Evolutionary conservation across 2,797 vertebrate genomes (phyloP).

Genomic region (Chelmon rostratus): DNA sequence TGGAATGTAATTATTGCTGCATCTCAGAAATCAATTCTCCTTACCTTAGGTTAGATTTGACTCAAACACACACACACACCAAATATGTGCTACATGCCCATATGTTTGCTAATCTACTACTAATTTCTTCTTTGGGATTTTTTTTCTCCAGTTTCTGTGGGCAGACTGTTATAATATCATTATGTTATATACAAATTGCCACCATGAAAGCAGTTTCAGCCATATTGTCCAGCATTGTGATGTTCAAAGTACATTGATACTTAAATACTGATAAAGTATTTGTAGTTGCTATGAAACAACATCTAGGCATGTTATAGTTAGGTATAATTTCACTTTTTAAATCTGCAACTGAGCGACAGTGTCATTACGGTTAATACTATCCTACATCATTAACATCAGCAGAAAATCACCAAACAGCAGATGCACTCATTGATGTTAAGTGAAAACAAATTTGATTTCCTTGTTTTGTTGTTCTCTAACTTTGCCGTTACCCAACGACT

Average conservation of each 20-base stretch:
- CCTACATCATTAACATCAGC: background rate
- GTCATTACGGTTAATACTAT: conserved; percentile 5
- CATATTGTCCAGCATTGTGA: background rate
- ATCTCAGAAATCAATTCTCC: conserved; percentile 77
- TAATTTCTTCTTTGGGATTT: too few relatives aligned
- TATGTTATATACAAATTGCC: background rate
- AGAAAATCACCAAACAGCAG: conserved; percentile 22
- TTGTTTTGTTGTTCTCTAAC: background rate
- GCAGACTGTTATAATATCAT: background rate
- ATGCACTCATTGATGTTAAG: conserved; percentile 17
- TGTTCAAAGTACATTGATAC: background rate
- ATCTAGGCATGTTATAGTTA: background rate
- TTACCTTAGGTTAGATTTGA: conserved; percentile 49
- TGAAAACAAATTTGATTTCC: background rate
- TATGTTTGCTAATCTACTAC: background rate
- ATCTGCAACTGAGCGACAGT: too few relatives aligned
- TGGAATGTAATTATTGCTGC: conserved; percentile 73
- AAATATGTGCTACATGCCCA: background rate
- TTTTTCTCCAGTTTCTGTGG: background rate
- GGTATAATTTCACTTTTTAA: background rate
- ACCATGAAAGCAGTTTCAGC: background rate
- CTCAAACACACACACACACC: background rate
- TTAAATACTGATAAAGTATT: background rate
- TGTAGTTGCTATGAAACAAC: background rate
- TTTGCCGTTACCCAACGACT: background rate